phyloP scores from a whole-genome alignment of 2,113 vertebrate species.

The Nicator chloris region DNA sequence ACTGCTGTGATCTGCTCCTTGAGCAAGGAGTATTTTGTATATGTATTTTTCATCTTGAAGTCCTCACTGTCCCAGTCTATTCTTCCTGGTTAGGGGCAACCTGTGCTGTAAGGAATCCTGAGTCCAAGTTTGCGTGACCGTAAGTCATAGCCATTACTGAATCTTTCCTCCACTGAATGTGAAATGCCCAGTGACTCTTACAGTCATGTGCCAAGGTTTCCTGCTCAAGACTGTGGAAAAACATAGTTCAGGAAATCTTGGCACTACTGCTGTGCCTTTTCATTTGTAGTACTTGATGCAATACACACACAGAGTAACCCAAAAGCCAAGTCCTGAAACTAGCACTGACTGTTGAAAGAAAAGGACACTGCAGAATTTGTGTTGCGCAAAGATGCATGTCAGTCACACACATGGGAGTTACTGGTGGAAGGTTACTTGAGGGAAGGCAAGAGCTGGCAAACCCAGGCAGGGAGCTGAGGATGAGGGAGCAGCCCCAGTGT shows the following conservation, averaged over 20 bases:
- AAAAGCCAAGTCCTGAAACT: not conserved
- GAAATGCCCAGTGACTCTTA: not conserved
- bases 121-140: not conserved
- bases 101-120: not conserved
- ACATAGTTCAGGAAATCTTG: not conserved
- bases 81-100: not conserved
- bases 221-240: not conserved
- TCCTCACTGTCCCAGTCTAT: not conserved
- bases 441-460: not conserved
- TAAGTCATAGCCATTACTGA: not conserved
- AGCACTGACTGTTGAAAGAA: not conserved
- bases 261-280: not conserved
- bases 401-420: accelerated
- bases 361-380: not conserved
- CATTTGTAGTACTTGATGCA: not conserved
- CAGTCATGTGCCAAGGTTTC: not conserved
- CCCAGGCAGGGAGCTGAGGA: not conserved
- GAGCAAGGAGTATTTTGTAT: not conserved
- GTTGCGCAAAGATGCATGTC: not conserved
- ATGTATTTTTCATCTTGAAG: not conserved
- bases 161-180: not conserved
- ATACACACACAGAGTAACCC: not conserved
- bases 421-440: not conserved
- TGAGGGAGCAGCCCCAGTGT: accelerated
- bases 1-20: not conserved